Evolutionary conservation across 2,888 invertebrate species (phyloP), one percentile per base, ranked within the genome.

Genomic region (Pheosia gnoma): DNA sequence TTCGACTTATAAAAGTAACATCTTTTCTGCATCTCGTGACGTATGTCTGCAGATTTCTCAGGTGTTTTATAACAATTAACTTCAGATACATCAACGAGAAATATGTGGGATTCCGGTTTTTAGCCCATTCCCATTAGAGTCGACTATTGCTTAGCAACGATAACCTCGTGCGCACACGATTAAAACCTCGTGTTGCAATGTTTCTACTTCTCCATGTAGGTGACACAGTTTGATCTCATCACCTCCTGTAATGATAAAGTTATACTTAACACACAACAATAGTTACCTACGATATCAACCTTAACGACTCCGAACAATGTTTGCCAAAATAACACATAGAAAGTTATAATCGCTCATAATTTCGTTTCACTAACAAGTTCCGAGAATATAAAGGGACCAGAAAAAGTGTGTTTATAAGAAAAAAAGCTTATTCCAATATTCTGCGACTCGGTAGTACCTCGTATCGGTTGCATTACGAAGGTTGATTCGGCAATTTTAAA

Each of bases 341-440:
- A 63, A 63, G 64, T 70, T 68, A 74, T 78, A 73, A 79, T 80
- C 62, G 66, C 38, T 59, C 49, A 61, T 70, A 74, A 74, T 77
- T 75, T 73, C 58, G 52, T 37, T 62, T 60, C 60, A 61, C 60
- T 51, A n/a, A 59, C 62, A 41, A 49, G 57, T 59, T 57, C 39
- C 56, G 60, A 45, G 36, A 54, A 60, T 65, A 65, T 68, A 62
- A 62, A 63, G 9, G 3, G 57, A 65, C 63, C 67, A 65, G 60
- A 60, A 60, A 10, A 62, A 55, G 65, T 56, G 59, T 65, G 61
- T 64, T 62, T 64, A 58, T 64, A 67, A 66, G 65, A 69, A 75
- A 53, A 66, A 72, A 54, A 53, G 64, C 59, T 75, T 62, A 67
- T 66, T 70, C 63, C 59, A 67, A 66, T 58, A 67, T 67, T 74